Base-by-base conservation (phyloP, 2,888 invertebrate species). In the Agrypnus murinus region DNA sequence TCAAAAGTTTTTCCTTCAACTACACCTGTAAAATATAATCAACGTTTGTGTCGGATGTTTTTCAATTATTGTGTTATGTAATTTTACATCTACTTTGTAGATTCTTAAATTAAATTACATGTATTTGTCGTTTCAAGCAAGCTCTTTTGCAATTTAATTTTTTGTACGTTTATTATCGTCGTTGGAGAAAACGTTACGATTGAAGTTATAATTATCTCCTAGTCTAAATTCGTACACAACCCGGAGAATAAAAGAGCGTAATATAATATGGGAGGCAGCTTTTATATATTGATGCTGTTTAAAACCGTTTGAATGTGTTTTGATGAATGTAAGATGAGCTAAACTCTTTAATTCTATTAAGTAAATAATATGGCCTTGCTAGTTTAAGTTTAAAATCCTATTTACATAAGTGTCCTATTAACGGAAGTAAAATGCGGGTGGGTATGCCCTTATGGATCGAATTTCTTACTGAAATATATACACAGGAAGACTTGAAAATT, bases 381-480 rank as follows among this genome's bases (percentile, higher is more conserved):
- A 15, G 38, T 38, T 53, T 19, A 12, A 53, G 9, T 25, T 64
- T 48, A 17, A 64, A 64, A 64, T 40, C 31, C 31, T 12, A 64
- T 64, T 64, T 64, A 64, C 64, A 48, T 53, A 40, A 57, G 57
- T 34, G 50, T 40, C 48, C 48, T 12, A 58, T 59, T 58, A 40
- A 59, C 66, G 66, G 66, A 66, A 66, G 66, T 40, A 59, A 58
- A 59, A 66, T 66, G 66, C 66, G 66, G 66, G 66, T 46, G 59
- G 40, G 38, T 34, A 40, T 19, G 25, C 45, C 55, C 65, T 65
- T 57, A 55, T 65, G 46, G 64, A 53, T 55, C 43, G 50, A 57
- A 57, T 57, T 65, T 65, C 65, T 36, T 17, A 19, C 57, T 57
- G 8, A 31, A 32, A 36, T n/a, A 8, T 36, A 36, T 40, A 10